Evolutionary conservation across 2,888 invertebrate genomes (phyloP).

Genomic region (Thalpophila matura): DNA sequence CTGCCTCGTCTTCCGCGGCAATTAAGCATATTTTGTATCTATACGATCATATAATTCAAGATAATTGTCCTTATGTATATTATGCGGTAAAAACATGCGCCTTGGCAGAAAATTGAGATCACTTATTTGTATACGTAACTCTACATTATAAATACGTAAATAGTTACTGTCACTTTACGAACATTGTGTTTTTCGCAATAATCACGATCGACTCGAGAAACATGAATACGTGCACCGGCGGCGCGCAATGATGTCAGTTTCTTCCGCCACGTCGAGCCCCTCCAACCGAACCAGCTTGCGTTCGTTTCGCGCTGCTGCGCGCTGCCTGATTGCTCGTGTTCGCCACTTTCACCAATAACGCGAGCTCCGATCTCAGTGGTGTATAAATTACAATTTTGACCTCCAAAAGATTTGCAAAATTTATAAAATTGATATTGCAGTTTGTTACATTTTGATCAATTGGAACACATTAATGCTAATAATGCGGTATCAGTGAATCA

Average conservation of each 20-base stretch:
- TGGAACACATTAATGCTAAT: conserved; percentile 22
- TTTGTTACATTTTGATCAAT: conserved; percentile 13
- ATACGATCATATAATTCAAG: conserved; percentile 63
- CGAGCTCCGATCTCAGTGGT: conserved; percentile 77
- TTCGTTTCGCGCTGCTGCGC: conserved; percentile 88
- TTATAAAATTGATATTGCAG: conserved; percentile 7
- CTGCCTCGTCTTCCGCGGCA: conserved; percentile 77
- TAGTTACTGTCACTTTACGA: conserved; percentile 70
- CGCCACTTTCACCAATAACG: conserved; percentile 88
- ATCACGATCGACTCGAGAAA: conserved; percentile 67
- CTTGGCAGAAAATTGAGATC: conserved; percentile 68
- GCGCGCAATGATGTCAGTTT: conserved; percentile 79
- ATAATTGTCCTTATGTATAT: conserved; percentile 62
- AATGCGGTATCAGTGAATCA: conserved; percentile 39
- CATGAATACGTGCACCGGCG: conserved; percentile 74
- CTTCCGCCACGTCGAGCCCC: conserved; percentile 87
- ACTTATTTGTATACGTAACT: conserved; percentile 54
- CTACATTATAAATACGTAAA: conserved; percentile 67
- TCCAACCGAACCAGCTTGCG: conserved; percentile 80
- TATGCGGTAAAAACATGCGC: conserved; percentile 68
- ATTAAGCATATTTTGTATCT: conserved; percentile 79
- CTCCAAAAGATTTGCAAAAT: conserved; percentile 66
- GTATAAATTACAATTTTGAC: conserved; percentile 79
- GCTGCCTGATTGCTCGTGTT: conserved; percentile 84
- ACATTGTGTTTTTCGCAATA: conserved; percentile 71